Conservation (phyloP, 2,113 vertebrate genomes). For the Trichechus manatus region DNA sequence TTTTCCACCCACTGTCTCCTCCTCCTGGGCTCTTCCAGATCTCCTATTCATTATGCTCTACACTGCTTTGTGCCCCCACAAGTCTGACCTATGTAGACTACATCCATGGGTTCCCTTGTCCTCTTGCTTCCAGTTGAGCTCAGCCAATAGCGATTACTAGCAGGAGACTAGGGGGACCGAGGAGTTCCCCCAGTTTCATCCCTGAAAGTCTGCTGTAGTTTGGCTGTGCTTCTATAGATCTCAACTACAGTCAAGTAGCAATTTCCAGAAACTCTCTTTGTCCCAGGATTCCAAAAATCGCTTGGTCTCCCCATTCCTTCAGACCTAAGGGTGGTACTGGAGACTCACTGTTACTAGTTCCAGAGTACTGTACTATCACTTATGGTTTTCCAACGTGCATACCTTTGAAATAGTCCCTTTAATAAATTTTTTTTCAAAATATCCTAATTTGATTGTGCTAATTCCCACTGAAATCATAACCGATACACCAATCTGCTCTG, state of each 20-base stretch:
- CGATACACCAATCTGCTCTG: background rate
- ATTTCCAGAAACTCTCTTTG: background rate
- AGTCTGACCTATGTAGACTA: background rate
- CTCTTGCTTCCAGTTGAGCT: background rate
- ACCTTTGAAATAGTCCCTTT: slow-evolving; percentile 11
- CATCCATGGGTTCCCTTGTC: background rate
- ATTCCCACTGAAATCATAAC: background rate
- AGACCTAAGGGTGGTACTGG: background rate
- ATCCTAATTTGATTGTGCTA: background rate
- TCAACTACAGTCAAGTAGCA: background rate
- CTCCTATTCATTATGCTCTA: background rate
- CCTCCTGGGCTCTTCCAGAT: background rate
- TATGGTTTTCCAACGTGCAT: background rate
- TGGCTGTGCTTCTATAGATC: background rate
- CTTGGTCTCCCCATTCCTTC: background rate
- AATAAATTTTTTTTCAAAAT: background rate
- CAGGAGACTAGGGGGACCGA: background rate
- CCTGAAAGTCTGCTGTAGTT: background rate
- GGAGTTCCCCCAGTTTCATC: background rate
- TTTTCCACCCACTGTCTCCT: background rate
- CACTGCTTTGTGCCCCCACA: background rate
- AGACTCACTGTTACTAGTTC: background rate
- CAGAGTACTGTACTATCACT: too few species aligned
- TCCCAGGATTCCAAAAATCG: background rate
- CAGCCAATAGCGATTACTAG: background rate